A percentile compares a stretch with the other conserved stretches of the same genome.
Conservation (phyloP, 2,888 invertebrate species). For the Lacanobia oleracea region DNA sequence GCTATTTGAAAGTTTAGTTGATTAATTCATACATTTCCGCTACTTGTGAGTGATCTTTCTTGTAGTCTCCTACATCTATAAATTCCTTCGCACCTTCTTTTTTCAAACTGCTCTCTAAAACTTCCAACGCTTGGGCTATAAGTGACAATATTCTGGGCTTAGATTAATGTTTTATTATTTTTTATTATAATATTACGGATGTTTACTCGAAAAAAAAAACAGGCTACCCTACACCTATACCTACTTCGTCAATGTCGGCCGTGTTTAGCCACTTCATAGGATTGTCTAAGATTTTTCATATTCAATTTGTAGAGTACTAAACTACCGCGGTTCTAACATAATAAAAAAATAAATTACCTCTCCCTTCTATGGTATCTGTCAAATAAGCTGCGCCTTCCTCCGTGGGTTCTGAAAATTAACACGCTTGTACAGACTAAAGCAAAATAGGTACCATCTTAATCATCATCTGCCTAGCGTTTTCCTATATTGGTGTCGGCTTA, state of each 20-base stretch:
- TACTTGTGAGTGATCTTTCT: conserved; percentile 70
- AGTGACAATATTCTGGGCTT: neutral
- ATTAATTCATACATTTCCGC: conserved; percentile 72
- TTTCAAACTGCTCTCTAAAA: conserved; percentile 71
- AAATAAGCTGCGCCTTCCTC: conserved; percentile 77
- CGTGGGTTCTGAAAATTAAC: conserved; percentile 69
- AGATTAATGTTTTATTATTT: neutral
- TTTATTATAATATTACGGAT: neutral
- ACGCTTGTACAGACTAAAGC: conserved; percentile 2
- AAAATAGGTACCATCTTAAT: neutral
- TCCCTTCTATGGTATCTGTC: conserved; percentile 74
- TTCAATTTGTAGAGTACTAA: neutral
- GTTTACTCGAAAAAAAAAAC: neutral
- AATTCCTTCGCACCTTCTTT: conserved; percentile 73
- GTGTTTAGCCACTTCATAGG: neutral
- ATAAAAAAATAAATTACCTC: conserved; percentile 69
- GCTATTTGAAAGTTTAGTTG: neutral
- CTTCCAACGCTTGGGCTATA: conserved; percentile 76
- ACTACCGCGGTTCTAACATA: neutral
- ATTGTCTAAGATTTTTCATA: neutral
- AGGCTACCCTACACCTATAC: no score
- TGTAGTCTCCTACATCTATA: conserved; percentile 73
- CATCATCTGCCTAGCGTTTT: no score
- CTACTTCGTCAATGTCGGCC: no score
- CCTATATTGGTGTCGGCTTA: no score